Percentiles rank a stretch among this genome's conserved stretches.
Evolutionary conservation across 2,113 vertebrate species (phyloP).

Genomic region (Psilopsiagon aymara): DNA sequence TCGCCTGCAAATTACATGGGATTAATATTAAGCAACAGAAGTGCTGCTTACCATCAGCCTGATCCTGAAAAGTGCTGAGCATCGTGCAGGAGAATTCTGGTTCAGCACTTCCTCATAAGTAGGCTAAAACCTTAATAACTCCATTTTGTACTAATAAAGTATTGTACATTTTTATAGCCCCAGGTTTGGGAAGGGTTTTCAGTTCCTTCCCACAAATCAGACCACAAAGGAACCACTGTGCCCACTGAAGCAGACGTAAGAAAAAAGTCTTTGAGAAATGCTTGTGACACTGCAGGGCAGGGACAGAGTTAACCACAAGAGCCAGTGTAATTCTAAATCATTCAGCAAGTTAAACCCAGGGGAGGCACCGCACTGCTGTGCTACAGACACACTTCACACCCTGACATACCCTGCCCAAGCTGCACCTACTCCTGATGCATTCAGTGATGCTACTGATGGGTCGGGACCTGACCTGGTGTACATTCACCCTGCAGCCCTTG

Average conservation of each 20-base stretch:
- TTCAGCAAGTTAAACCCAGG: not conserved
- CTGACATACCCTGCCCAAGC: not conserved
- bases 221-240: not conserved
- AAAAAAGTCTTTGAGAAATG: not conserved
- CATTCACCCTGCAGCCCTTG: fast-evolving
- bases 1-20: constrained; percentile 44
- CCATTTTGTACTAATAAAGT: not conserved
- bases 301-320: not conserved
- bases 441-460: not conserved
- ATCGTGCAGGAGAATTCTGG: not conserved
- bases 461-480: not conserved
- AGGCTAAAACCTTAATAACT: not conserved
- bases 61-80: constrained; percentile 36
- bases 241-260: not conserved
- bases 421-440: not conserved
- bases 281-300: not conserved
- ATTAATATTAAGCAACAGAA: constrained; percentile 46
- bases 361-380: not conserved
- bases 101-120: not conserved
- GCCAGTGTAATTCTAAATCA: not conserved
- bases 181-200: constrained; percentile 25
- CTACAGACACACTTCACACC: not conserved
- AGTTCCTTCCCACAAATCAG: not conserved
- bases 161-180: not conserved
- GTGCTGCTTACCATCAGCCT: constrained; percentile 19